Percentiles rank a stretch among this genome's conserved stretches.
phyloP scores from a whole-genome alignment of 92 coral and sea anemone genomes.

The Galaxea fascicularis region DNA sequence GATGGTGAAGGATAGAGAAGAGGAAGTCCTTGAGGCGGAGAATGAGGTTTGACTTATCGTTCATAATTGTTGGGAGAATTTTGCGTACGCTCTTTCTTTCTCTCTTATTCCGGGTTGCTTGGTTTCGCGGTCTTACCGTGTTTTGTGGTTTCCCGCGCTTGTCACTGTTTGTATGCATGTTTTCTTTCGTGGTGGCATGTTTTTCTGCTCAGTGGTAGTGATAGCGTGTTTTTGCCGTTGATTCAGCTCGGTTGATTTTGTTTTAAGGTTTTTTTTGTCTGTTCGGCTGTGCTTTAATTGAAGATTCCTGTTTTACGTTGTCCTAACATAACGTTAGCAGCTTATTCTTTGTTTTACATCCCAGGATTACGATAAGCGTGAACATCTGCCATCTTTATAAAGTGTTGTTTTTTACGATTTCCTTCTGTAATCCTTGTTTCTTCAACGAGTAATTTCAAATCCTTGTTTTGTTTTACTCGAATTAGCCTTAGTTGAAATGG shows the following conservation, averaged over 20 bases:
- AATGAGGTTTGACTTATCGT: slow-evolving; percentile 65
- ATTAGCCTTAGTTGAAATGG: too few relatives aligned
- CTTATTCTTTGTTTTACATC: background rate
- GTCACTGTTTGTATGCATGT: background rate
- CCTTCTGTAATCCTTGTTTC: background rate
- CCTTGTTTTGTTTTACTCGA: too few relatives aligned
- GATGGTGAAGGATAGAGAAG: slow-evolving; percentile 82
- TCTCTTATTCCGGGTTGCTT: too few relatives aligned
- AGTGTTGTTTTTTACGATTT: background rate
- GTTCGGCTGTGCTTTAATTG: too few relatives aligned
- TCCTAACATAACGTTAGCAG: background rate
- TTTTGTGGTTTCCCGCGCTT: background rate
- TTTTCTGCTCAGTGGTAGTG: background rate
- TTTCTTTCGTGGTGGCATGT: background rate
- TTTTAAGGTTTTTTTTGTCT: too few relatives aligned
- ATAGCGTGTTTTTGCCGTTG: background rate
- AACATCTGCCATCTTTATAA: background rate
- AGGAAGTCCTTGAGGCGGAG: slow-evolving; percentile 70
- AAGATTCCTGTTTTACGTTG: too few relatives aligned
- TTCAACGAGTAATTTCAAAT: background rate
- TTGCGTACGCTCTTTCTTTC: background rate
- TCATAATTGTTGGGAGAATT: too few relatives aligned
- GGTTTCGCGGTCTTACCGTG: too few relatives aligned
- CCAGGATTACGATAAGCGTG: background rate
- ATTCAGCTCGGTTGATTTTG: too few relatives aligned